A percentile compares a stretch with the other conserved stretches of the same genome.
These are phyloP conservation scores for Rhegmatorhina hoffmannsi DNA, from an alignment of 2,113 vertebrate genomes.

Conservation along the genomic window DNA sequence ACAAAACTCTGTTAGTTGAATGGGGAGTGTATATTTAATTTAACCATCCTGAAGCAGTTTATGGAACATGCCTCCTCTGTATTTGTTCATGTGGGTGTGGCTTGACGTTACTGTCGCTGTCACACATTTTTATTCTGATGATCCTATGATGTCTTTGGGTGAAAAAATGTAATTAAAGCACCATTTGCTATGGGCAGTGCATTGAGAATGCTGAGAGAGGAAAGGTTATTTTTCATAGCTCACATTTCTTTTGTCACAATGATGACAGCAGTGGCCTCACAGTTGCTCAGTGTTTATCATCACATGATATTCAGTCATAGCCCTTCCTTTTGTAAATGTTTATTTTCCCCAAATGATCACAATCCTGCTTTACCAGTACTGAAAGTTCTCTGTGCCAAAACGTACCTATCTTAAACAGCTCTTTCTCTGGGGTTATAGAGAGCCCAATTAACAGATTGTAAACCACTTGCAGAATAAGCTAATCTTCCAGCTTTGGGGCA, in stretches of 20 bases:
- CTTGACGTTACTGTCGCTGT: accelerated
- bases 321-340: slow-evolving; percentile 18
- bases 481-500: neutral
- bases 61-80: neutral
- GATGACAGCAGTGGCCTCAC: neutral
- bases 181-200: neutral
- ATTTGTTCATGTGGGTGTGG: neutral
- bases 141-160: neutral
- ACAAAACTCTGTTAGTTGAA: neutral
- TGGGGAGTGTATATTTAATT: neutral
- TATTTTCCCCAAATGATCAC: neutral
- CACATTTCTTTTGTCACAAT: neutral
- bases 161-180: neutral
- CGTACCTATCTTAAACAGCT: neutral
- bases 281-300: neutral
- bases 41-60: neutral
- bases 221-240: neutral
- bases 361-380: neutral
- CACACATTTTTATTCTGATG: neutral
- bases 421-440: neutral
- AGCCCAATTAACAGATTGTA: neutral
- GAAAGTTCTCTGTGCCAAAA: neutral
- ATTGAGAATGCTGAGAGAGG: neutral
- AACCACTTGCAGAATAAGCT: neutral
- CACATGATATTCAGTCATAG: neutral